Percentiles rank a stretch among this genome's conserved stretches.
Evolutionary conservation across 2,888 invertebrate species (phyloP).

Genomic region (Drosophila rubida): DNA sequence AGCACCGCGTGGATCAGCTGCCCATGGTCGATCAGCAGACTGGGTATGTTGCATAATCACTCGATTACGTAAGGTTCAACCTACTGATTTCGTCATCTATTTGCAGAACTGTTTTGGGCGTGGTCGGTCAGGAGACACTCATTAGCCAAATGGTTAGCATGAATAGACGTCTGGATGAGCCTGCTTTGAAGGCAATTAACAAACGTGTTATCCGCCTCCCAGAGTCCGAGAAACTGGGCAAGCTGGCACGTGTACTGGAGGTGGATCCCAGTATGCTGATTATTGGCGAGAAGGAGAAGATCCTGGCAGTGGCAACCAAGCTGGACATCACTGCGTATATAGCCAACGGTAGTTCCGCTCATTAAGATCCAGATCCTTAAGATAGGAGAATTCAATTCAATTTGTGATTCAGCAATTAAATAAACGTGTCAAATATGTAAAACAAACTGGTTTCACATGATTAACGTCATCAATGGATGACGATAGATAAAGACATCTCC

Average conservation of each 20-base stretch:
- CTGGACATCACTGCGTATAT: constrained; percentile 89
- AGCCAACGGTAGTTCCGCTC: constrained; percentile 64
- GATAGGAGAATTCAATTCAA: background rate
- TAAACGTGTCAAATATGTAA: background rate
- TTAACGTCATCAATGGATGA: background rate
- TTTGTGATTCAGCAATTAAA: background rate
- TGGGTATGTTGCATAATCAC: constrained; percentile 72
- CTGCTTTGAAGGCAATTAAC: constrained; percentile 88
- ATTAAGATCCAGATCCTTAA: background rate
- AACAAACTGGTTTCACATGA: background rate
- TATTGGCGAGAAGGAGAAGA: constrained; percentile 86
- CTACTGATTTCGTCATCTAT: background rate
- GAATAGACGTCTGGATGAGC: constrained; percentile 71
- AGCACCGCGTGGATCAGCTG: constrained; percentile 88
- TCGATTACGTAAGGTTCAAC: background rate
- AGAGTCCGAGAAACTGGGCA: constrained; percentile 88
- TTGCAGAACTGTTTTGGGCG: constrained; percentile 70
- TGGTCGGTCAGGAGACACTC: constrained; percentile 73
- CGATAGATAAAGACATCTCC: background rate
- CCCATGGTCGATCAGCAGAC: constrained; percentile 87
- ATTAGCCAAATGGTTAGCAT: constrained; percentile 79
- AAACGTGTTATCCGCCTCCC: constrained; percentile 91
- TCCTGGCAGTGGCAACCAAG: constrained; percentile 89
- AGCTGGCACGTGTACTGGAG: constrained; percentile 92
- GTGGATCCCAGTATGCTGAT: constrained; percentile 92